Conservation (phyloP, 2,113 vertebrate genomes). For the Boulengeromyrus knoepffleri region DNA sequence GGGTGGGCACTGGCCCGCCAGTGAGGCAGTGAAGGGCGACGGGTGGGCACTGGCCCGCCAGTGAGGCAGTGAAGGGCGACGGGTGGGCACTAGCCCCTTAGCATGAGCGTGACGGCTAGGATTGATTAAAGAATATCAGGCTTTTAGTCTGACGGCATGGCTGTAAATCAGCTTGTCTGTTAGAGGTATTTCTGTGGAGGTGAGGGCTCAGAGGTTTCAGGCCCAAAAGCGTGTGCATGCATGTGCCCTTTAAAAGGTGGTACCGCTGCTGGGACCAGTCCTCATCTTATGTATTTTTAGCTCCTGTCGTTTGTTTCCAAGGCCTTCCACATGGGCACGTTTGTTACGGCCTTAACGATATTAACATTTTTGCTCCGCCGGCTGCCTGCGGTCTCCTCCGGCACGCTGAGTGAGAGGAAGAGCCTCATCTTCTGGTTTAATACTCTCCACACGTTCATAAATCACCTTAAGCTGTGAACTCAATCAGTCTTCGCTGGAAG, state of each 20-base stretch:
- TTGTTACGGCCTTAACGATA: neutral
- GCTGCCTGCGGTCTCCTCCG: neutral
- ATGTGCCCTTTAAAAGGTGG: neutral
- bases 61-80: neutral
- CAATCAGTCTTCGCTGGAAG: constrained; percentile 16
- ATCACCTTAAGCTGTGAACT: constrained; percentile 18
- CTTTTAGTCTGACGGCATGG: neutral
- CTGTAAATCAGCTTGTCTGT: neutral
- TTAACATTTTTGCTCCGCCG: neutral
- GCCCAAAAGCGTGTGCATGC: neutral
- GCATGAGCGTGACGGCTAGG: neutral
- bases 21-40: too few species aligned
- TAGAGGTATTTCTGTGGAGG: neutral
- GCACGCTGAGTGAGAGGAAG: neutral
- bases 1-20: neutral
- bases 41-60: too few species aligned
- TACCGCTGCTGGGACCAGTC: neutral
- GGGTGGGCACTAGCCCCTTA: neutral
- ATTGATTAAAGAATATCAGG: neutral
- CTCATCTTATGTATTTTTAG: neutral
- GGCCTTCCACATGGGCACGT: neutral
- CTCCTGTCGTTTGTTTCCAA: neutral
- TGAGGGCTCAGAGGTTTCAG: neutral
- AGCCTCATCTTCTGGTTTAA: constrained; percentile 19
- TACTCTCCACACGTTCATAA: constrained; percentile 18